These are phyloP conservation scores for Simalia tracyae DNA, from an alignment of 2,797 vertebrate genomes.

Conservation along the genomic window DNA sequence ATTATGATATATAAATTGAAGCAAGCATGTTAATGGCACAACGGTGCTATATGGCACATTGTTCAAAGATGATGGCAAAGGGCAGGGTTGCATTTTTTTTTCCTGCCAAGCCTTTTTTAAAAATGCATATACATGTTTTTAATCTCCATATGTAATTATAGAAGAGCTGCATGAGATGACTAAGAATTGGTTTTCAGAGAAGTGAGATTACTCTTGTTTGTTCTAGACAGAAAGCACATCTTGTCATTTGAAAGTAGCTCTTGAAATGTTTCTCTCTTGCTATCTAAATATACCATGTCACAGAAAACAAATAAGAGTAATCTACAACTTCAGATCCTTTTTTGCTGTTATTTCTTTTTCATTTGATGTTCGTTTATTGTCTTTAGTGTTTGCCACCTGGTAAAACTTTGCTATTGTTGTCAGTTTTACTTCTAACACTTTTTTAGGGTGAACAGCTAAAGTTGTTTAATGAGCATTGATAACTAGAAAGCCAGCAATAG, in stretches of 20 bases:
- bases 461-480: not conserved
- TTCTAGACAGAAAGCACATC: slow-evolving; percentile 41
- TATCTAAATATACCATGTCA: not conserved
- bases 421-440: not conserved
- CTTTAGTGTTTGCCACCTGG: not conserved
- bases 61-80: not conserved
- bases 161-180: slow-evolving; percentile 10
- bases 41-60: not conserved
- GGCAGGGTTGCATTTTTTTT: not conserved
- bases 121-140: not conserved
- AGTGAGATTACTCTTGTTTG: slow-evolving; percentile 25
- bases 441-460: not conserved
- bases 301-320: slow-evolving; percentile 28
- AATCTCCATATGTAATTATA: not conserved
- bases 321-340: not conserved
- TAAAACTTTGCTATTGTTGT: not conserved
- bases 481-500: not conserved
- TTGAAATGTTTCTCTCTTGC: slow-evolving; percentile 18
- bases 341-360: not conserved
- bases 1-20: not conserved
- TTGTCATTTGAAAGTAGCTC: slow-evolving; percentile 12
- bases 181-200: slow-evolving; percentile 64
- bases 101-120: not conserved
- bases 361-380: not conserved
- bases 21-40: not conserved